A percentile compares a stretch with the other conserved stretches of the same genome.
These are phyloP conservation scores for Copidosoma aretas DNA, from an alignment of 2,888 invertebrate species.

Conservation along the genomic window DNA sequence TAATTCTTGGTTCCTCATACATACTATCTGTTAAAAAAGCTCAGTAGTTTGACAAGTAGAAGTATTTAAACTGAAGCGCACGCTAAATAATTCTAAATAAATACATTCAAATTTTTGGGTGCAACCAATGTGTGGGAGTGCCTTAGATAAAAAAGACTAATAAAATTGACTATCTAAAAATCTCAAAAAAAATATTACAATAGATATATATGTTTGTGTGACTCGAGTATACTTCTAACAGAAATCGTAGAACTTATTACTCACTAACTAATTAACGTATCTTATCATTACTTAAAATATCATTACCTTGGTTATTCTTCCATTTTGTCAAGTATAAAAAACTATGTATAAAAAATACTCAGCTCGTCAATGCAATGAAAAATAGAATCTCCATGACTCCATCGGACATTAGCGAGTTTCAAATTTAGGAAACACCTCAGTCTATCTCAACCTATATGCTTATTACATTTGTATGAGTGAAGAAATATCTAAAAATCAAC, in stretches of 20 bases:
- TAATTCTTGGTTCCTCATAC: no score
- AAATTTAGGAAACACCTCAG: conserved; percentile 2
- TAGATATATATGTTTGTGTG: conserved; percentile 14
- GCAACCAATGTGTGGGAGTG: no score
- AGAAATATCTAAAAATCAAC: conserved; percentile 29
- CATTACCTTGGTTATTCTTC: conserved; percentile 13
- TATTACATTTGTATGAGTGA: conserved; percentile 22
- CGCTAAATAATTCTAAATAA: no score
- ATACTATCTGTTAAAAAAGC: no score
- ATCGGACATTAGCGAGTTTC: conserved; percentile 24
- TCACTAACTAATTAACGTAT: conserved; percentile 17
- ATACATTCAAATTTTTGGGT: no score
- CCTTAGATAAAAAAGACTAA: no score
- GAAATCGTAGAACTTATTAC: conserved; percentile 9
- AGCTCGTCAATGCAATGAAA: conserved; percentile 31
- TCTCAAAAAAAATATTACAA: conserved; percentile 24
- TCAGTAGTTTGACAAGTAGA: no score
- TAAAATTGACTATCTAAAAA: conserved; percentile 33
- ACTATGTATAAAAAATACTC: conserved; percentile 39
- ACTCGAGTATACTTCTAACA: conserved; percentile 27
- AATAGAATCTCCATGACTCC: conserved; percentile 34
- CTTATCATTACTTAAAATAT: conserved; percentile 23
- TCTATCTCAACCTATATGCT: conserved; percentile 6
- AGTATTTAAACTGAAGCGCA: no score
- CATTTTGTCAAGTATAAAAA: conserved; percentile 33